Base-by-base conservation (phyloP, 2,113 vertebrate species). In the Nestor notabilis region DNA sequence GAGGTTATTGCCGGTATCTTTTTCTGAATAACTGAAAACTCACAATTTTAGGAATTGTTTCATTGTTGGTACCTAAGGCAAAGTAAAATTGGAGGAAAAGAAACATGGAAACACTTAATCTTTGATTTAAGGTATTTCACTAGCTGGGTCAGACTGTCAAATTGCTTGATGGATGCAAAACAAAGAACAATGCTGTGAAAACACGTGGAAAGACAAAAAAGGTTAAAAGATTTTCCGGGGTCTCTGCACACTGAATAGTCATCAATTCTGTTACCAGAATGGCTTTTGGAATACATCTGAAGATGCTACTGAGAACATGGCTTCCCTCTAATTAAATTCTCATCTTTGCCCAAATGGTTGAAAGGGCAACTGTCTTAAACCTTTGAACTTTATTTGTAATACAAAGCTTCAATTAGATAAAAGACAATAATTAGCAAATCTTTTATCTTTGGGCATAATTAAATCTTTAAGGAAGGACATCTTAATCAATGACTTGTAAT, bases 371-470 rank as follows among this genome's bases (percentile, higher is more conserved):
- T 98, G 99, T 98, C 98, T 98, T 97, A 98, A 98, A 99, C 99
- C 99, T 98, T 98, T 99, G 99, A 99, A 99, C 99, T 98, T 98
- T 98, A 96, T 98, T 98, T 99, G 98, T 99, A 98, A 98, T 98
- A 99, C 99, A 98, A 98, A 99, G 98, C 98, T 98, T 98, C 99
- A 99, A 99, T 99, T 99, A 99, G 99, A 99, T 99, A 99, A 99
- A 99, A 98, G 98, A 98, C 99, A 99, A 99, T 99, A 99, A 99
- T 99, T 99, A 99, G 98, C 99, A 99, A 99, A 99, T 99, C 99
- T 99, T 99, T 99, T 99, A 99, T 99, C 99, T 99, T 98, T 98
- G 98, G 98, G 98, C 98, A 99, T 99, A 99, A 99, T 99, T 99
- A 99, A 99, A 99, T 98, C 98, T 97, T 98, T 98, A 98, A 98